Base-by-base conservation (phyloP, 2,113 vertebrate species). In the Ornithorhynchus anatinus region DNA sequence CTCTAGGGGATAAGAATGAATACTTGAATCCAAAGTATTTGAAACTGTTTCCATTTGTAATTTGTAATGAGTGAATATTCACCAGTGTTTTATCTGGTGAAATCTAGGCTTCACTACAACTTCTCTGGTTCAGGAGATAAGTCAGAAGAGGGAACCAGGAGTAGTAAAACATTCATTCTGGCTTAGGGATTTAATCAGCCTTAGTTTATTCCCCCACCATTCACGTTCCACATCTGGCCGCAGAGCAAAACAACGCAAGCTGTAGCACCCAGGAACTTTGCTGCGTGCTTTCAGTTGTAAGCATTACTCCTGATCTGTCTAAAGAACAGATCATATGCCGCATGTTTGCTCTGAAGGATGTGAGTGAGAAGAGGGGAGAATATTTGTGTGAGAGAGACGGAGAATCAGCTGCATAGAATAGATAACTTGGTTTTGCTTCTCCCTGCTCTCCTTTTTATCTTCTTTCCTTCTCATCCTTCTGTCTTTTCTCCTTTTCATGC, bases 391-490 rank as follows among this genome's bases (percentile, higher is more conserved):
- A 38, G 32, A 23, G 36, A 59, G 66, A 66, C 39, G 12, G 4
- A 42, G 82, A 76, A 65, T 14, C 36, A 62, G 11, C 8, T 20
- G 5, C 19, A 6, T 13, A 48, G 19, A 48, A 23, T 45, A 25
- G 19, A 38, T 42, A 29, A 39, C 47, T 39, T 6, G 16, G 8
- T 58, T 58, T 54, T 29, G n/a, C 15, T 67, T 59, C 29, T 76
- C 19, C 60, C 23, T 52, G 38, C 25, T 44, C 19, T 53, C 54
- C 54, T 64, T 19, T 4, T 15, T 70, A 11, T 48, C 11, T 59
- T 60, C 27, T 69, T 42, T 59, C 14, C 54, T 71, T 64, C 36
- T 47, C 19, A 14, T 53, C 1, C 32, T 59, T 81, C 75, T 58
- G 38, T 57, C 0, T 69, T 70, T 84, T 80, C 80, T 69, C 47